Evolutionary conservation across 2,888 invertebrate genomes (phyloP), one percentile per base, ranked within the genome.

Genomic region (Chloromyia formosa): DNA sequence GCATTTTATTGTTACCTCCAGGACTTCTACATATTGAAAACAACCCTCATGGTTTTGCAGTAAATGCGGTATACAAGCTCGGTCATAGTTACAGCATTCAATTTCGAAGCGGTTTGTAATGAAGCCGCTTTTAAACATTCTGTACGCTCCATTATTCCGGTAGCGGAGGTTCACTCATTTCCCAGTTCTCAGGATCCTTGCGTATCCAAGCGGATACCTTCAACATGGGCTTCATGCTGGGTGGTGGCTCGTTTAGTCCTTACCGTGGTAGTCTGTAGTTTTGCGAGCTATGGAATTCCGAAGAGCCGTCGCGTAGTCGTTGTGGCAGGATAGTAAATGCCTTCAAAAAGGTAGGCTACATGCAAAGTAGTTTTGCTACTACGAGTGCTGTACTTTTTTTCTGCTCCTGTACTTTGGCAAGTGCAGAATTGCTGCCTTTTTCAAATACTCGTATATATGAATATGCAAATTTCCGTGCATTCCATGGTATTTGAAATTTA

Each of bases 401-500:
- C 7, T 35, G 27, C 27, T 35, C 2, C 27, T 35, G 3, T 35
- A 35, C 27, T 71, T 56, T 71, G 2, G 35, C 49, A 35, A 35
- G 27, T 35, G 18, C 18, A 22, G 22, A 56, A 58, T 20, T 40
- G 56, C 40, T 40, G 20, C 58, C 40, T 18, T 1, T 49, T 56
- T 71, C 56, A 71, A 58, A 71, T 71, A n/a, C 35, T n/a, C n/a
- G 56, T 45, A 58, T 71, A 35, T 58, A 71, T 22, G 71, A 58
- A 71, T 71, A 71, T 71, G 71, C 56, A 71, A 71, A 71, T 71
- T 27, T 40, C 2, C 40, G 27, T 56, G 71, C 58, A 40, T 35
- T 56, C 56, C 58, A 71, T 20, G 71, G 40, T 18, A 71, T 71
- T 56, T 71, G 71, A 56, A 71, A 71, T 71, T 56, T 61, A 75